Base-by-base conservation (phyloP, 2,888 invertebrate species). In the Stramonita haemastoma region DNA sequence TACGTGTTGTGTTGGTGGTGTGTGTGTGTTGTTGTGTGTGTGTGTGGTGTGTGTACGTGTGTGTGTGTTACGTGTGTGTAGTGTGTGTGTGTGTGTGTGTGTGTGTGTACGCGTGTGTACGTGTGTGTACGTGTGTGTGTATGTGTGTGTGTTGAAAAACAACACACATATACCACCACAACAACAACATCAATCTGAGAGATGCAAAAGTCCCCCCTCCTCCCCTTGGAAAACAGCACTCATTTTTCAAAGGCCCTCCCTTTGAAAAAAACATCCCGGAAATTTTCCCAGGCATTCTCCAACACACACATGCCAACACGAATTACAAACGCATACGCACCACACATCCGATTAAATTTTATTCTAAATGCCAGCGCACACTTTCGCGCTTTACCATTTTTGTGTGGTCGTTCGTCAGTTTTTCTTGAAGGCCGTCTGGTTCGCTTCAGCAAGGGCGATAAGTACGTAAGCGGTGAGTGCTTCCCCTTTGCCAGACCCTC, bases 391-490 rank as follows among this genome's bases (percentile, higher is more conserved):
- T 87, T 26, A 87, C 70, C 34, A 17, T 36, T 6, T n/a, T 32
- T 13, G 19, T 60, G 11, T 89, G 73, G 2, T 22, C 29, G 5
- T 56, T n/a, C 36, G 57, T 32, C 57, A 36, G 29, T 36, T 57
- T 84, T 56, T 87, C 36, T 17, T 87, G 77, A 22, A 79, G 46
- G 17, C 36, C 46, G 81, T 88, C 29, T 79, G 26, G 29, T 60
- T 26, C 0, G 96, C 95, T 95, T 98, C 98, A 26, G 98, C 96
- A 92, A 98, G 97, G 0, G 98, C 97, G 36, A 98, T 96, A 0
- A 98, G 96, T 0, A 98, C 97, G 94, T 98, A 98, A 0, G 98
- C 98, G 0, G 98, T 98, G 22, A 98, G 96, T 0, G 98, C 97
- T 70, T 98, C 96, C 57, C 97, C 96, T 93, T 97, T 97, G 0